Percentiles rank a stretch among this genome's conserved stretches.
These are phyloP conservation scores for Zoanthus sansibaricus DNA, from an alignment of 92 coral and sea anemone species.

Conservation along the genomic window DNA sequence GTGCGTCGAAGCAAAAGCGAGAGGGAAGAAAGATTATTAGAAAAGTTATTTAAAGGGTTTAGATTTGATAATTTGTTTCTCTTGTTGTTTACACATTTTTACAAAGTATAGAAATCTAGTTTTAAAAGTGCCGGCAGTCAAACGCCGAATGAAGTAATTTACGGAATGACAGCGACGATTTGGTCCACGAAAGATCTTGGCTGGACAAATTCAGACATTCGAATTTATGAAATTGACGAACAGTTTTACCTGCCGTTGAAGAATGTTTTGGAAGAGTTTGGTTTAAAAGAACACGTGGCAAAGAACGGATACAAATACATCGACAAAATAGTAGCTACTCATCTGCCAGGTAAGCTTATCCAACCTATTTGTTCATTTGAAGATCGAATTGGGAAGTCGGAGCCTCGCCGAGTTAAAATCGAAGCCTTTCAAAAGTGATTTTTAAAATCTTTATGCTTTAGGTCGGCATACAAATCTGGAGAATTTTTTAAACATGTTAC, in stretches of 20 bases:
- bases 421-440: constrained; percentile 3
- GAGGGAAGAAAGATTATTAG: neutral
- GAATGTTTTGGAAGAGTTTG: neutral
- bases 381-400: neutral
- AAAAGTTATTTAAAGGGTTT: neutral
- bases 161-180: neutral
- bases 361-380: neutral
- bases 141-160: neutral
- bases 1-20: neutral
- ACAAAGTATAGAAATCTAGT: neutral
- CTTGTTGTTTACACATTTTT: neutral
- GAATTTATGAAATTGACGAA: neutral
- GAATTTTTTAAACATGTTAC: neutral
- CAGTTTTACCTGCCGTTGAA: neutral
- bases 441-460: constrained; percentile 1
- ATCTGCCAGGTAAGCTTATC: constrained; percentile 9
- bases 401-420: constrained; percentile 5
- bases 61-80: neutral
- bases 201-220: neutral
- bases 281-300: neutral
- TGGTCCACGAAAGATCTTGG: neutral
- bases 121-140: constrained; percentile 1
- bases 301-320: neutral
- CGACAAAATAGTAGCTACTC: neutral
- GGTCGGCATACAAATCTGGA: constrained; percentile 1